Evolutionary conservation across 2,888 invertebrate genomes (phyloP), one percentile per base, ranked within the genome.

Genomic region (Mimumesa dahlbomi): DNA sequence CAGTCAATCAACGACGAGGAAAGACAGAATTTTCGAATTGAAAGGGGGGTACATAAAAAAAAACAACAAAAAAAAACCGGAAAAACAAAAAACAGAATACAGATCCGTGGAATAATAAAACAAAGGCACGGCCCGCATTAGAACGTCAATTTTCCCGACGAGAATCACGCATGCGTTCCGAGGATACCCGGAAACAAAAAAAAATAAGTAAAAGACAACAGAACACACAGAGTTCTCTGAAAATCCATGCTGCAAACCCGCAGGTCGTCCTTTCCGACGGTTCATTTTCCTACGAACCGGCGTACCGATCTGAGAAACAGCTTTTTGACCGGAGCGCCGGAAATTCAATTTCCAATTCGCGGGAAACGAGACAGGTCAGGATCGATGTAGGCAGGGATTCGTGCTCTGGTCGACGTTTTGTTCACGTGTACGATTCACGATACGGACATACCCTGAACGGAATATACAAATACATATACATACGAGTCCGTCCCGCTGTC

Each of bases 371-470:
- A 62, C 66, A 73, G 67, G 50, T 6, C 42, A 31, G 63, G 69
- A 79, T 77, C 76, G 73, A 77, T 75, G 66, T 62, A 58, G 63
- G 61, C 50, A 63, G 65, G 46, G 68, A 78, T 72, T 67, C 64
- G 64, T 38, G 48, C 54, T 45, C 69, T 42, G 61, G 45, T 58
- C 65, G 62, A 43, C 54, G 57, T 67, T n/a, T n/a, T 61, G 65
- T 56, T 57, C 61, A 49, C 56, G 16, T 38, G 49, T 46, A 50
- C 59, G 56, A 56, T 71, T 52, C 63, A 31, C 46, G 53, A 50
- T 67, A 58, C 11, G 21, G n/a, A 18, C 48, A 34, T 36, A 46
- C 9, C 11, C 7, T 40, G 36, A 25, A 25, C 18, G 25, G 53
- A 34, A 29, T 14, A n/a, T 34, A n/a, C 34, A 34, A n/a, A n/a